Evolutionary conservation across 2,888 invertebrate genomes (phyloP).

Genomic region (Acrocera orbiculus): DNA sequence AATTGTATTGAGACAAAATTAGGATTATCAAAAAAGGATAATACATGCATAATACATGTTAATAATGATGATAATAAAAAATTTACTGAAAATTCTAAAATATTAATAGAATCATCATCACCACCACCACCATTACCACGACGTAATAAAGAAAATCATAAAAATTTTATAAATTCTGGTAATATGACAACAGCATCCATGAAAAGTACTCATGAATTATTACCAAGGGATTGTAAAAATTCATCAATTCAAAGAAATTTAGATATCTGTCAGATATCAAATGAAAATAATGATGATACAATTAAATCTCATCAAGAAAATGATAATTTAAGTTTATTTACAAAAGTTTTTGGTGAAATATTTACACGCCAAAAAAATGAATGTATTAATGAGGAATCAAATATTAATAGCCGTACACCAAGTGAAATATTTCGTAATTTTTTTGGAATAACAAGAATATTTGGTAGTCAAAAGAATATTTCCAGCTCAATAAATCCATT

Average conservation of each 20-base stretch:
- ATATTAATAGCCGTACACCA: too few species aligned
- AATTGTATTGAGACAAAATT: too few species aligned
- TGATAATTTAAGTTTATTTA: constrained; percentile 8
- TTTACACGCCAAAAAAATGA: too few species aligned
- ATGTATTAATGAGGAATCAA: too few species aligned
- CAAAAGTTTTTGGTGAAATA: constrained; percentile 11
- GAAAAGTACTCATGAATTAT: constrained; percentile 16
- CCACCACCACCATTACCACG: constrained; percentile 8
- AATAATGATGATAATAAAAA: too few species aligned
- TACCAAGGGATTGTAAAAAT: constrained; percentile 10
- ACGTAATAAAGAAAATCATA: constrained; percentile 1
- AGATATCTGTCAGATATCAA: too few species aligned
- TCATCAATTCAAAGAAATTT: too few species aligned
- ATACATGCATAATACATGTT: too few species aligned
- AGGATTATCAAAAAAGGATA: too few species aligned
- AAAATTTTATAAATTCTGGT: constrained; percentile 4
- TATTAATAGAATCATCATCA: neutral
- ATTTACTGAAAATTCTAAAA: neutral
- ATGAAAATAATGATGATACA: constrained; percentile 2
- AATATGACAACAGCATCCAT: constrained; percentile 13
- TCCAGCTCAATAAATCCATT: constrained; percentile 19
- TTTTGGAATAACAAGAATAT: constrained; percentile 9
- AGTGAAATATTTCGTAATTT: neutral
- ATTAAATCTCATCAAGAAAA: neutral
- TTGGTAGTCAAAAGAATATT: constrained; percentile 7